Percentiles rank a stretch among this genome's conserved stretches.
phyloP scores from a whole-genome alignment of 2,797 vertebrate species.

The Crocodylus rhombifer region DNA sequence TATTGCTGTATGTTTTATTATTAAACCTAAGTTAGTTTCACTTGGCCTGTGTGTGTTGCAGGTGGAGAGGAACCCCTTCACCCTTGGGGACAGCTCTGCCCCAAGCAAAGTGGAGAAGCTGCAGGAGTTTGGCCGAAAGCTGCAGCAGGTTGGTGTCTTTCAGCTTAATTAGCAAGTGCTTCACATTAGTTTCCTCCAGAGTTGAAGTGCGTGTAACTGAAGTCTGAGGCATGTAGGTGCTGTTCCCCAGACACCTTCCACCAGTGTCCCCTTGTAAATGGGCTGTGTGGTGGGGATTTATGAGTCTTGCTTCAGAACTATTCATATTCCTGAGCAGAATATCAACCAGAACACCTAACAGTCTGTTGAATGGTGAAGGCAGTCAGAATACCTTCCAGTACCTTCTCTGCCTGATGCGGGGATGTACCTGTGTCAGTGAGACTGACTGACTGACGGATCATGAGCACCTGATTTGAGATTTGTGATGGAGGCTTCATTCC shows the following conservation, averaged over 20 bases:
- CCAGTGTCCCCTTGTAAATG: neutral
- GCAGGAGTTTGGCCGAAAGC: constrained; percentile 84
- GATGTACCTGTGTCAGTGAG: too few relatives aligned
- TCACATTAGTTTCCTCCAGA: accelerated
- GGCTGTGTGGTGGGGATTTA: too few relatives aligned
- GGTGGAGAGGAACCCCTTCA: constrained; percentile 93
- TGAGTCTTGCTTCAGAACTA: neutral
- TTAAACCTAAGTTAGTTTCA: neutral
- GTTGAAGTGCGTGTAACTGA: accelerated
- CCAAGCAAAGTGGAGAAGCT: constrained; percentile 81
- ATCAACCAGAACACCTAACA: too few relatives aligned
- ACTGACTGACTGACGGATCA: too few relatives aligned
- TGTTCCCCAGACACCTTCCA: neutral
- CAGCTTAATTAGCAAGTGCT: accelerated
- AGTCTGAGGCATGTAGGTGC: accelerated
- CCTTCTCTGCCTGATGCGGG: neutral
- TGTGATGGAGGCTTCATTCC: neutral
- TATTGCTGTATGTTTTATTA: too few relatives aligned
- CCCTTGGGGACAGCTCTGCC: constrained; percentile 88
- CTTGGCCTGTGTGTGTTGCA: constrained; percentile 18
- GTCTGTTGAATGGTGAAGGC: too few relatives aligned
- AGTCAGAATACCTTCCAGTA: too few relatives aligned
- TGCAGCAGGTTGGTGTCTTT: constrained; percentile 82
- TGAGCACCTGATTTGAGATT: too few relatives aligned
- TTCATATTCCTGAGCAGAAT: too few relatives aligned